Evolutionary conservation across 2,113 vertebrate species (phyloP).

Genomic region (Cheirogaleus medius): DNA sequence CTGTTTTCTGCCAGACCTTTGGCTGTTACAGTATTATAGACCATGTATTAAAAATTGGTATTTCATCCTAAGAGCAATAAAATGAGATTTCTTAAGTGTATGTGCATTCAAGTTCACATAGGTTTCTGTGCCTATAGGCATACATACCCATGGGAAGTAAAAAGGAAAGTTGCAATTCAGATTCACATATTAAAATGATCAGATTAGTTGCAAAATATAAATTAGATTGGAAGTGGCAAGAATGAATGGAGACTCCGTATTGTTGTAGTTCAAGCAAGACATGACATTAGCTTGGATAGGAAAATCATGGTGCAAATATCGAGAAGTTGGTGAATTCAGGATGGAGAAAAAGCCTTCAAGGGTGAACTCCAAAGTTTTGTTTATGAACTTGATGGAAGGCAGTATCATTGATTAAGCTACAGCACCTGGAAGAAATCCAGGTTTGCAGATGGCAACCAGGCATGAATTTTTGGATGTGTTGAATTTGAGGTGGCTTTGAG

Average conservation of each 20-base stretch:
- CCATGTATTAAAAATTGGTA: background rate
- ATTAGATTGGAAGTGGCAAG: background rate
- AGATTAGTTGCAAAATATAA: background rate
- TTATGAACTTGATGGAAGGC: background rate
- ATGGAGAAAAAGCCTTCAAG: background rate
- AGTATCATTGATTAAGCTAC: background rate
- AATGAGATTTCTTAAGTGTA: background rate
- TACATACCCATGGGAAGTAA: background rate
- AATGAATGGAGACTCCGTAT: background rate
- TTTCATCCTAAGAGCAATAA: background rate
- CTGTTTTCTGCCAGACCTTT: background rate
- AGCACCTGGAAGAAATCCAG: background rate
- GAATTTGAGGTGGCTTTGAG: background rate
- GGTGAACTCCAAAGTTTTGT: background rate
- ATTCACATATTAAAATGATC: background rate
- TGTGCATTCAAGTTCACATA: background rate
- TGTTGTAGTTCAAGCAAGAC: background rate
- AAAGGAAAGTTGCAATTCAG: background rate
- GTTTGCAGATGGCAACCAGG: background rate
- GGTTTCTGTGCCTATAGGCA: no score
- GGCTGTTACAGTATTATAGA: background rate
- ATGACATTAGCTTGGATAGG: background rate
- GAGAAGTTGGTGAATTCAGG: background rate
- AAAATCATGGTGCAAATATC: conserved; percentile 7
- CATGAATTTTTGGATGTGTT: background rate